Evolutionary conservation across 2,888 invertebrate genomes (phyloP), one percentile per base, ranked within the genome.

Genomic region (Arctia plantaginis): DNA sequence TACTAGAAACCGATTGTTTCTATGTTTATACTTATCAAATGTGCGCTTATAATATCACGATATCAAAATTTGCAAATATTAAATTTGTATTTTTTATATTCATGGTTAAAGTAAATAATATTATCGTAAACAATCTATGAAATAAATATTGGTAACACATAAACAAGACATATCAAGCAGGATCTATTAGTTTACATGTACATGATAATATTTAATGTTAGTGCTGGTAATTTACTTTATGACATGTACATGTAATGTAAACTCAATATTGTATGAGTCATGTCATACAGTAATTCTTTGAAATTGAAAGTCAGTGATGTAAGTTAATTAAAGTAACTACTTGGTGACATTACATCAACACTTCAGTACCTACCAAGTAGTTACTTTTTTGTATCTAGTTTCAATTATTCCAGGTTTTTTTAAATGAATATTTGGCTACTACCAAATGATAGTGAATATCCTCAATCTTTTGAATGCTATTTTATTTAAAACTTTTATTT

Each of bases 11-110:
- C 33, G 41, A 47, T 64, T 64, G 39, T 33, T 69, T 35, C 51
- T 30, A 73, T n/a, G 62, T 8, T 41, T 66, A 64, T 35, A 44
- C 44, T 41, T 67, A 67, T 62, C 20, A 59, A 59, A 44, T 15
- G 44, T 44, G 27, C 23, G 66, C 66, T 27, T 59, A 44, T 4
- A 51, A 55, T 69, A 39, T 73, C n/a, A 66, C 12, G 15, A 30
- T 6, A 30, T 18, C 3, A 15, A 15, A 27, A 30, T 18, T 30
- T 27, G 18, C 15, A 30, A 62, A 62, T 13, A n/a, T 59, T 27
- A 4, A n/a, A 27, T 18, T 59, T 30, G 15, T 27, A 27, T 4
- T 3, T 59, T 62, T 62, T 7, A 62, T 62, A 18, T 62, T 30
- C 15, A 62, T 30, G 15, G 30, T 0, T 1, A 62, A 66, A 64